These are phyloP conservation scores for Octopus sinensis DNA, from an alignment of 1,140 invertebrate genomes.

Conservation along the genomic window DNA sequence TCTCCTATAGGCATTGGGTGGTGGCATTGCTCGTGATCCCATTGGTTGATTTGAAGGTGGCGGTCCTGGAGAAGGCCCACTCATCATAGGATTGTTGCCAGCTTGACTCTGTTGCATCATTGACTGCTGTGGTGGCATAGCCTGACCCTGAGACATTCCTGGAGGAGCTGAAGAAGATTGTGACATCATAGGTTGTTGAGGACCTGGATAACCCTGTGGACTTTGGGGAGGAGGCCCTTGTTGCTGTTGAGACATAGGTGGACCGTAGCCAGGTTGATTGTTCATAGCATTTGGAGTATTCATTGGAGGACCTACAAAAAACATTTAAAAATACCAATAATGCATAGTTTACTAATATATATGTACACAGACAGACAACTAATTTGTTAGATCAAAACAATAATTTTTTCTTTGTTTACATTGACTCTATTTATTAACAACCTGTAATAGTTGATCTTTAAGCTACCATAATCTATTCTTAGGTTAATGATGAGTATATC, in stretches of 20 bases:
- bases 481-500: too few species aligned
- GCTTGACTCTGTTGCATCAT: slow-evolving; percentile 11
- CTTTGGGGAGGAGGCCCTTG: slow-evolving; percentile 22
- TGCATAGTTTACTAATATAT: too few species aligned
- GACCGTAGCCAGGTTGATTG: slow-evolving; percentile 20
- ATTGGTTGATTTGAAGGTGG: slow-evolving; percentile 16
- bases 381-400: too few species aligned
- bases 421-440: too few species aligned
- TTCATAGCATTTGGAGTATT: slow-evolving; percentile 17
- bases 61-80: slow-evolving; percentile 19
- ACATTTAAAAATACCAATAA: neutral
- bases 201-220: slow-evolving; percentile 29
- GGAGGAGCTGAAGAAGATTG: slow-evolving; percentile 26
- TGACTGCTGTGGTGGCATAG: slow-evolving; percentile 3
- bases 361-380: too few species aligned
- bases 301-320: slow-evolving; percentile 12
- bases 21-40: neutral
- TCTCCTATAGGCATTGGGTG: slow-evolving; percentile 7
- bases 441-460: too few species aligned
- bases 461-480: too few species aligned
- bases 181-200: slow-evolving; percentile 33
- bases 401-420: too few species aligned
- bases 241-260: slow-evolving; percentile 28
- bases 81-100: slow-evolving; percentile 17
- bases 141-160: slow-evolving; percentile 29